Percentiles rank a stretch among this genome's conserved stretches.
Evolutionary conservation across 2,797 vertebrate species (phyloP).

Genomic region (Benthosema pterotum): DNA sequence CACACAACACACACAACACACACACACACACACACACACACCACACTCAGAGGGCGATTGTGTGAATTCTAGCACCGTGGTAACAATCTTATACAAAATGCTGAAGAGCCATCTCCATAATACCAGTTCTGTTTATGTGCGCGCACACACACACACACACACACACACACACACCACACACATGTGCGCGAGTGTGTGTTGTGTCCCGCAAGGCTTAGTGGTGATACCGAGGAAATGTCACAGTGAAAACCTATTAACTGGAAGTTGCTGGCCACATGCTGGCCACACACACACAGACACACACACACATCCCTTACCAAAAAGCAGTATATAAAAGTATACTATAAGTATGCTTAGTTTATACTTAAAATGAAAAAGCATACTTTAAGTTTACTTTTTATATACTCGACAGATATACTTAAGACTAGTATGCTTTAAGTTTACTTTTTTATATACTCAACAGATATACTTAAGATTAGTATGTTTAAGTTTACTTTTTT

Average conservation of each 20-base stretch:
- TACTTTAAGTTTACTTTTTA: too few species aligned
- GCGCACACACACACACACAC: too few species aligned
- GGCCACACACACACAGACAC: constrained; percentile 1
- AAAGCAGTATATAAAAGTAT: too few species aligned
- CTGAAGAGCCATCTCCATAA: constrained; percentile 55
- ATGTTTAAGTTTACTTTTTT: too few species aligned
- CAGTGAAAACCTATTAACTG: constrained; percentile 41
- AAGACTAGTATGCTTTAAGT: too few species aligned
- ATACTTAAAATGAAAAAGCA: too few species aligned
- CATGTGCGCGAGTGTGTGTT: neutral
- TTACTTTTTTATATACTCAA: too few species aligned
- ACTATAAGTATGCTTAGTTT: too few species aligned
- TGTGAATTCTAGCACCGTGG: constrained; percentile 70
- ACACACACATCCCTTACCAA: too few species aligned
- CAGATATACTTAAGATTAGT: too few species aligned
- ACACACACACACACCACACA: too few species aligned
- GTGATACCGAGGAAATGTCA: constrained; percentile 31
- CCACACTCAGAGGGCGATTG: constrained; percentile 48
- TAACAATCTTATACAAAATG: constrained; percentile 57
- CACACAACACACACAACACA: constrained; percentile 39
- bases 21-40: constrained; percentile 49
- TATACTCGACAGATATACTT: too few species aligned
- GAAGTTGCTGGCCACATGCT: constrained; percentile 39
- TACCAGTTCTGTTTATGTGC: constrained; percentile 49
- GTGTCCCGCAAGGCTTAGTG: constrained; percentile 15